Evolutionary conservation across 2,888 invertebrate species (phyloP).

Genomic region (Nyleta sp.): DNA sequence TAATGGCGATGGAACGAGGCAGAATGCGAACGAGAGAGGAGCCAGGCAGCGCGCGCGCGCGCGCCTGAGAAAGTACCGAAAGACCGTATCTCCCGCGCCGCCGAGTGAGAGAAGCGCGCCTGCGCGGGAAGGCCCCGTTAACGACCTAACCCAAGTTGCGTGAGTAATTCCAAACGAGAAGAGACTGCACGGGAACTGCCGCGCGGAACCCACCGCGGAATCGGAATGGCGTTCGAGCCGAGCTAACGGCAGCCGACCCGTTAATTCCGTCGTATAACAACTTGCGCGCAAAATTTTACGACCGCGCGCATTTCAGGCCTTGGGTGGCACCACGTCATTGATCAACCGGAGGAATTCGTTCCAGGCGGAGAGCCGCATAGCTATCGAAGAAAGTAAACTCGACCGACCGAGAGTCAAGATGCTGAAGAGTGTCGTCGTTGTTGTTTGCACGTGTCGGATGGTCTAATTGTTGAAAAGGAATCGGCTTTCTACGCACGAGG

Average conservation of each 20-base stretch:
- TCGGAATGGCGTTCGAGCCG: constrained; percentile 22
- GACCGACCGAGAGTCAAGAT: no score
- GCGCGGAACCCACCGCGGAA: constrained; percentile 35
- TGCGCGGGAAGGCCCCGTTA: constrained; percentile 42
- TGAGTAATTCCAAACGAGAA: constrained; percentile 51
- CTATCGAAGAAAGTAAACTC: no score
- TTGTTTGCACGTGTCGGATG: no score
- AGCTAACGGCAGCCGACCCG: constrained; percentile 45
- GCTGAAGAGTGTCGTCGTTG: no score
- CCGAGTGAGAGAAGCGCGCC: not conserved
- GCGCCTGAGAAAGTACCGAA: constrained; percentile 39
- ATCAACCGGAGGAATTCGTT: not conserved
- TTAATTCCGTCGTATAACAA: constrained; percentile 42
- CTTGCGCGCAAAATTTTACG: constrained; percentile 14
- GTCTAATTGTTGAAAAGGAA: no score
- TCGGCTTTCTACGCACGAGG: no score
- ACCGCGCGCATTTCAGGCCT: not conserved
- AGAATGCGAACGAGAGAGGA: constrained; percentile 21
- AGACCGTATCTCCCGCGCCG: constrained; percentile 26
- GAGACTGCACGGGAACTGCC: constrained; percentile 28
- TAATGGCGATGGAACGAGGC: constrained; percentile 21
- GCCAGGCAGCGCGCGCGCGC: constrained; percentile 22
- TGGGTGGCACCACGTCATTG: not conserved
- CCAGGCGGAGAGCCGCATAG: no score
- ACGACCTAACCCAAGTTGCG: constrained; percentile 59